A percentile compares a stretch with the other conserved stretches of the same genome.
These are phyloP conservation scores for Apamea monoglypha DNA, from an alignment of 2,888 invertebrate genomes.

Conservation along the genomic window DNA sequence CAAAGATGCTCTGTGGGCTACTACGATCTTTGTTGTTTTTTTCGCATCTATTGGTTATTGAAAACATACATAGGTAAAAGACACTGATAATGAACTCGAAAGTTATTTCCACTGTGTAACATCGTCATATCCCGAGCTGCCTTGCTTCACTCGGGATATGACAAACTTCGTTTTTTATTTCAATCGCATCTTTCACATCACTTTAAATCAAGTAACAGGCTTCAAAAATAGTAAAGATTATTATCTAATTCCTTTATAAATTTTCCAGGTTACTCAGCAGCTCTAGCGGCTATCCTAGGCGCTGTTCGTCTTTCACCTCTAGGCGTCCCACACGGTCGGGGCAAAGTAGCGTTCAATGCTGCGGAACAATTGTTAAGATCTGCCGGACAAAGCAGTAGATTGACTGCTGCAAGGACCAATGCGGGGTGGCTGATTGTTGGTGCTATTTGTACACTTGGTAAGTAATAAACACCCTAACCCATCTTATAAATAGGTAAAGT, in stretches of 20 bases:
- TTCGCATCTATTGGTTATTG: too few relatives aligned
- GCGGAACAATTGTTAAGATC: conserved; percentile 99
- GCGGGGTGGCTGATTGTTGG: conserved; percentile 99
- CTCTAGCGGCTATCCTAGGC: conserved; percentile 97
- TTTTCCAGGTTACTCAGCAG: conserved; percentile 95
- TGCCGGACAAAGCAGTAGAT: conserved; percentile 98
- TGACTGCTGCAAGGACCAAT: conserved; percentile 98
- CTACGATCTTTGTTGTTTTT: too few relatives aligned
- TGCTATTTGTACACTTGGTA: conserved; percentile 98
- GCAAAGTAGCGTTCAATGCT: conserved; percentile 98
- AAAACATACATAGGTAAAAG: too few relatives aligned
- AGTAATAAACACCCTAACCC: conserved; percentile 46
- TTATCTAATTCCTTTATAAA: neutral
- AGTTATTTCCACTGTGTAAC: too few relatives aligned
- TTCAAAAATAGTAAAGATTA: neutral
- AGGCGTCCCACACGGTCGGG: conserved; percentile 98
- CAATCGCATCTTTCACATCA: too few relatives aligned
- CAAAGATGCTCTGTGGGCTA: too few relatives aligned
- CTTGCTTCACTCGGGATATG: too few relatives aligned
- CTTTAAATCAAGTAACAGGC: too few relatives aligned
- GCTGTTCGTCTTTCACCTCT: conserved; percentile 97
- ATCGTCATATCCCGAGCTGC: too few relatives aligned
- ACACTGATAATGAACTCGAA: too few relatives aligned
- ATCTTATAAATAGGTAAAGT: neutral
- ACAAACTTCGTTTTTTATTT: too few relatives aligned